Base-by-base conservation (phyloP, 2,888 invertebrate genomes). In the Tortrix viridana region DNA sequence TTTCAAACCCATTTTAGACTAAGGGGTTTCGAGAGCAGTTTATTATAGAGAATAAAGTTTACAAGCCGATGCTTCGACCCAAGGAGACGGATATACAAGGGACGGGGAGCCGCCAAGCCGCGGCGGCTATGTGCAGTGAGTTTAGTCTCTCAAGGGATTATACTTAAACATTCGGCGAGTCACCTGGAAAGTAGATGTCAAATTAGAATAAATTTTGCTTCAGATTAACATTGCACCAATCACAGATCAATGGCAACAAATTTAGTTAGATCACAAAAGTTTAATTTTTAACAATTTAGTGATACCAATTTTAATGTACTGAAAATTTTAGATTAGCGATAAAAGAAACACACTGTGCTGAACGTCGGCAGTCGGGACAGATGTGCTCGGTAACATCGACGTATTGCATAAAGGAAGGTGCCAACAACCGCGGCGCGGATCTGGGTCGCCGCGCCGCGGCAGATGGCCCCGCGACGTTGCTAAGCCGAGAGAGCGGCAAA, bases 101-200 rank as follows among this genome's bases (percentile, higher is more conserved):
- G 64, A 75, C 62, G 65, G 71, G 77, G 84, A 86, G 82, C 81
- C 82, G 69, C 81, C 86, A 87, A 82, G 84, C 82, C 71, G 76
- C 72, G 79, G 79, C 86, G 76, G 73, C 82, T 82, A 84, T 80
- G 88, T 89, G 91, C 87, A 84, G 88, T 89, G 88, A 88, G 85
- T 82, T 77, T 77, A 82, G 83, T 87, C 79, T 82, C 84, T 87
- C 80, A 80, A 85, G 85, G 86, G 84, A 86, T 82, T 84, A 88
- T 88, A 89, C 88, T 88, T 88, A 90, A 90, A 89, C 80, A 82
- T 77, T 89, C 91, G 90, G 83, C 92, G 91, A 88, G 82, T 87
- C 88, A 92, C 92, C 92, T 92, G 92, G 77, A 91, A 92, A 91
- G 85, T 91, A 92, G 91, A 91, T 83, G 84, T 88, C 86, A 88